Evolutionary conservation across 2,797 vertebrate species (phyloP).

Genomic region (Sebastes paucispinis): DNA sequence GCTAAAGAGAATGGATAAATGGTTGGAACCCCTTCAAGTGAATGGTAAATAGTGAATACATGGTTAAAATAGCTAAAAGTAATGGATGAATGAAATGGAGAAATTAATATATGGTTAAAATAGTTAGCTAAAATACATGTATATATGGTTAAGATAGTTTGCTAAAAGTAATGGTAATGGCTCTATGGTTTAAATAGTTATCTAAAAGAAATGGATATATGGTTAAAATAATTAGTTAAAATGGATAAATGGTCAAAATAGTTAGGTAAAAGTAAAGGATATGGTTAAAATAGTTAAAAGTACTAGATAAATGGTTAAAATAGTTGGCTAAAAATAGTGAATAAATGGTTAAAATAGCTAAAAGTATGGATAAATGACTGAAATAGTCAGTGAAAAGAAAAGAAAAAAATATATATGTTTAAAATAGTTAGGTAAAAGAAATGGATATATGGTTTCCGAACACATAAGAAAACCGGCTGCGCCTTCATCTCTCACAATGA

Average conservation of each 20-base stretch:
- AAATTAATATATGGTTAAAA: no score
- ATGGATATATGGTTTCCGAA: background rate
- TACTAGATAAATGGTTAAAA: background rate
- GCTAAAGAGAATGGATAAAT: no score
- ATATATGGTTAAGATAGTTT: no score
- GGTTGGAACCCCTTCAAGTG: no score
- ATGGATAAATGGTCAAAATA: no score
- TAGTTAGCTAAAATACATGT: no score
- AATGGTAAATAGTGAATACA: background rate
- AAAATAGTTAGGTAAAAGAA: background rate
- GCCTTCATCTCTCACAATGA: conserved; percentile 44
- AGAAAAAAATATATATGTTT: no score
- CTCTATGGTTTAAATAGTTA: no score
- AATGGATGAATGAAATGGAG: no score
- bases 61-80: background rate
- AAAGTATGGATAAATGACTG: background rate
- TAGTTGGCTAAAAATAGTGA: background rate
- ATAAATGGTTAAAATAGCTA: background rate
- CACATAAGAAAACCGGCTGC: conserved; percentile 6
- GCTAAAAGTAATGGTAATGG: no score
- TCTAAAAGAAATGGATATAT: background rate
- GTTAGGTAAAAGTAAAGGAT: background rate
- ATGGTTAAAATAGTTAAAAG: background rate
- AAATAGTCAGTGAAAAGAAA: no score
- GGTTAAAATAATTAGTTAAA: background rate